Percentiles rank a stretch among this genome's conserved stretches.
Evolutionary conservation across 2,113 vertebrate genomes (phyloP).

Genomic region (Pygoscelis antarcticus): DNA sequence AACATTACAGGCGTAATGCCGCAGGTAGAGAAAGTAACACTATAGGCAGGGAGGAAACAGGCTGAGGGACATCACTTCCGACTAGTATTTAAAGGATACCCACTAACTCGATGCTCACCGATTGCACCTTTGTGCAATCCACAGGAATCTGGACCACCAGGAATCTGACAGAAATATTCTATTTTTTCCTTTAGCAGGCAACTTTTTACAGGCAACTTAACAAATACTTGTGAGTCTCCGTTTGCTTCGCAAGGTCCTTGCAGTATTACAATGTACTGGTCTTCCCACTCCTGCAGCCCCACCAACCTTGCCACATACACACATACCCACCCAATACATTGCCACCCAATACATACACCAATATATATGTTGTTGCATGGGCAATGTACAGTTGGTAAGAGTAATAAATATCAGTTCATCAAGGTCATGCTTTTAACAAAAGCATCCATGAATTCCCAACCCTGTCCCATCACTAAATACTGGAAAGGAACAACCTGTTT

Average conservation of each 20-base stretch:
- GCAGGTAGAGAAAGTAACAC: not conserved
- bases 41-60: not conserved
- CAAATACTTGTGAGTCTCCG: not conserved
- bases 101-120: not conserved
- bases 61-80: not conserved
- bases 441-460: not conserved
- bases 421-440: not conserved
- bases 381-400: not conserved
- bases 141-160: too few relatives aligned
- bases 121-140: not conserved
- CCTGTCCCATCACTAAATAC: not conserved
- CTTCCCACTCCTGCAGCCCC: not conserved
- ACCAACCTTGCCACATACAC: not conserved
- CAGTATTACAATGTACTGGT: not conserved
- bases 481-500: not conserved
- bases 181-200: not conserved
- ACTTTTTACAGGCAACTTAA: not conserved
- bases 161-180: not conserved
- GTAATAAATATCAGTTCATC: not conserved
- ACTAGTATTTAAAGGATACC: not conserved
- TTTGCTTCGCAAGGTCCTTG: not conserved
- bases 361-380: rapidly evolving
- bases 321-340: too few relatives aligned
- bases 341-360: not conserved
- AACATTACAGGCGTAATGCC: not conserved